Conservation (phyloP, 2,113 vertebrate genomes). For the Barnardius zonarius region DNA sequence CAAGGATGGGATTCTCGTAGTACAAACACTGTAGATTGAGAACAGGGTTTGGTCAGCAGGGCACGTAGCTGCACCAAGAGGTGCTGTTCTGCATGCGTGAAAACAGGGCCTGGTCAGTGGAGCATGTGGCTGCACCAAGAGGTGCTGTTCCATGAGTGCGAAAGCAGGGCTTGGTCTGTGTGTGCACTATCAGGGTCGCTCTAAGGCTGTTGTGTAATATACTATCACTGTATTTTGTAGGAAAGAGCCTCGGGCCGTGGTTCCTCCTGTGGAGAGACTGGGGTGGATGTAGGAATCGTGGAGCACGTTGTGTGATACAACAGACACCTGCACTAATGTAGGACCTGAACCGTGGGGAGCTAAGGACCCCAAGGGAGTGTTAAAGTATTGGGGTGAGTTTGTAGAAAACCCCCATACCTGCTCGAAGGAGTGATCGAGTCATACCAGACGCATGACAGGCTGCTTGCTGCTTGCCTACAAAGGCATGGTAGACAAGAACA, state of each 20-base stretch:
- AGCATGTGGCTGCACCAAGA: not conserved
- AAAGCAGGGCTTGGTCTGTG: not conserved
- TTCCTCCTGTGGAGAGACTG: rapidly evolving
- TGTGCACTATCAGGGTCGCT: not conserved
- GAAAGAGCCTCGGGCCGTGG: not conserved
- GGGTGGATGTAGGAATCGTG: not conserved
- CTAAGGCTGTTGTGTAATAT: not conserved
- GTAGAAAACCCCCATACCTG: rapidly evolving
- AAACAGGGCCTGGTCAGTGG: no score
- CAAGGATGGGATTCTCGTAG: no score
- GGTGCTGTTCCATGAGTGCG: not conserved
- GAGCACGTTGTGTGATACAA: not conserved
- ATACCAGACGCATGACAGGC: not conserved
- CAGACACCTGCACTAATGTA: not conserved
- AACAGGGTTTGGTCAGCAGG: no score
- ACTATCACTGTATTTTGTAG: not conserved
- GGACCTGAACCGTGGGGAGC: no score
- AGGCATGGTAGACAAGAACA: not conserved
- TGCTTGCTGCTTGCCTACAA: no score
- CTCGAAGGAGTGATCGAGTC: not conserved
- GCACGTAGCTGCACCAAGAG: not conserved
- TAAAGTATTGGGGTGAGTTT: not conserved
- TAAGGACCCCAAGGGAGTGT: not conserved
- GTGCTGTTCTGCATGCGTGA: not conserved
- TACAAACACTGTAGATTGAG: no score